Percentiles rank a stretch among this genome's conserved stretches.
Evolutionary conservation across 2,797 vertebrate genomes (phyloP).

Genomic region (Characodon lateralis): DNA sequence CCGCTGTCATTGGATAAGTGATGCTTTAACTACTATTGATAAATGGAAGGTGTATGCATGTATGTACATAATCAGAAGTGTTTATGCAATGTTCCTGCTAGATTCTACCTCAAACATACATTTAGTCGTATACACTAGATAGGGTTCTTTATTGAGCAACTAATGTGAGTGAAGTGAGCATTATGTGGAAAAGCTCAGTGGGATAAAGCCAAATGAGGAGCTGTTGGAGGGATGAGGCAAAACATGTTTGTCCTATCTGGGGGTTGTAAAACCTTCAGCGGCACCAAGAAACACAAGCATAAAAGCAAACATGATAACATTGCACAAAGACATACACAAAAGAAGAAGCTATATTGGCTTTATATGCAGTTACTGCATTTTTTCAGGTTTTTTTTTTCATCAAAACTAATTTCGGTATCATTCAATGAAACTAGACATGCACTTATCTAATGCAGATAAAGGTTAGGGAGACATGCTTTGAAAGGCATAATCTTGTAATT

Average conservation of each 20-base stretch:
- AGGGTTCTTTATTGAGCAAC: slow-evolving; percentile 41
- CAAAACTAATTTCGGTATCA: slow-evolving; percentile 13
- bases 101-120: slow-evolving; percentile 24
- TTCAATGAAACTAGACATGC: slow-evolving; percentile 13
- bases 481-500: not conserved
- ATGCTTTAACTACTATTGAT: slow-evolving; percentile 49
- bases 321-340: not conserved
- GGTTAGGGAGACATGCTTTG: not conserved
- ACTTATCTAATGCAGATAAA: not conserved
- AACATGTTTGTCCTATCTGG: slow-evolving; percentile 20
- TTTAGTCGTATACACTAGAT: slow-evolving; percentile 32
- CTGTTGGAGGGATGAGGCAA: not conserved
- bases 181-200: slow-evolving; percentile 39
- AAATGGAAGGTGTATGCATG: slow-evolving; percentile 13
- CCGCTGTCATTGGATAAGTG: slow-evolving; percentile 45
- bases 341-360: not conserved
- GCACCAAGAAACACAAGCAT: not conserved
- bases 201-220: slow-evolving; percentile 22
- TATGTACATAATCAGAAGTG: slow-evolving; percentile 5
- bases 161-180: slow-evolving; percentile 47
- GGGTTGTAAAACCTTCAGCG: slow-evolving; percentile 25
- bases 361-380: not conserved
- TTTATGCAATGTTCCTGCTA: slow-evolving; percentile 17
- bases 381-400: not conserved
- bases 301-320: not conserved